phyloP scores from a whole-genome alignment of 2,113 vertebrate species.

The Erythrolamprus reginae region DNA sequence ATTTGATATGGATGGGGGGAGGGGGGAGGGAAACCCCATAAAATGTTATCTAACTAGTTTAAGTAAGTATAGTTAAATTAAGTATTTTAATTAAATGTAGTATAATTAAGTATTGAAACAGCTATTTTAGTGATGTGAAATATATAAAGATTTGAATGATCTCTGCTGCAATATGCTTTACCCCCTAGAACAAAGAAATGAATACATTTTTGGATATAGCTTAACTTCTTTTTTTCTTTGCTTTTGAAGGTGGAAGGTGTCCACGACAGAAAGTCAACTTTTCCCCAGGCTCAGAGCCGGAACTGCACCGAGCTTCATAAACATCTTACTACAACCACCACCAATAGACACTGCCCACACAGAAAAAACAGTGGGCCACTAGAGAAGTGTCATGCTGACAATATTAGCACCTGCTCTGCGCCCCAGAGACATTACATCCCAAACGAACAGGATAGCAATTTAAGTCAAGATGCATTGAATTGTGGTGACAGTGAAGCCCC shows the following conservation, averaged over 20 bases:
- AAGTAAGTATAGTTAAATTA: neutral
- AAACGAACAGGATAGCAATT: constrained; percentile 68
- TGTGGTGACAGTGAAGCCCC: constrained; percentile 54
- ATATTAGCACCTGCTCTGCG: neutral
- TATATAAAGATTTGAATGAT: neutral
- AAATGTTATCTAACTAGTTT: neutral
- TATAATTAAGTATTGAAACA: neutral
- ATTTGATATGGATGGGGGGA: neutral
- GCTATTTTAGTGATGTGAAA: neutral
- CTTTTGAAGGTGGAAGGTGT: constrained; percentile 70
- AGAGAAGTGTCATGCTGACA: constrained; percentile 40
- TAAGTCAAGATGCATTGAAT: constrained; percentile 66
- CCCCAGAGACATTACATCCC: neutral
- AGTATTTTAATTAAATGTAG: too few relatives aligned
- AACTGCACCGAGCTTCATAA: constrained; percentile 90
- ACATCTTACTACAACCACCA: constrained; percentile 87
- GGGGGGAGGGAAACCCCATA: neutral
- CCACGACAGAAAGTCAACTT: constrained; percentile 72
- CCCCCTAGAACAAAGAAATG: neutral
- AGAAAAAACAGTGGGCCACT: constrained; percentile 48
- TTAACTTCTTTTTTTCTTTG: constrained; percentile 14
- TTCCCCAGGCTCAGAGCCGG: constrained; percentile 71
- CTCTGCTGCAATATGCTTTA: neutral
- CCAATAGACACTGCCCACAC: constrained; percentile 69
- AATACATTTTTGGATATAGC: neutral